Evolutionary conservation across 1,140 invertebrate genomes (phyloP).

Genomic region (Pissodes strobi): DNA sequence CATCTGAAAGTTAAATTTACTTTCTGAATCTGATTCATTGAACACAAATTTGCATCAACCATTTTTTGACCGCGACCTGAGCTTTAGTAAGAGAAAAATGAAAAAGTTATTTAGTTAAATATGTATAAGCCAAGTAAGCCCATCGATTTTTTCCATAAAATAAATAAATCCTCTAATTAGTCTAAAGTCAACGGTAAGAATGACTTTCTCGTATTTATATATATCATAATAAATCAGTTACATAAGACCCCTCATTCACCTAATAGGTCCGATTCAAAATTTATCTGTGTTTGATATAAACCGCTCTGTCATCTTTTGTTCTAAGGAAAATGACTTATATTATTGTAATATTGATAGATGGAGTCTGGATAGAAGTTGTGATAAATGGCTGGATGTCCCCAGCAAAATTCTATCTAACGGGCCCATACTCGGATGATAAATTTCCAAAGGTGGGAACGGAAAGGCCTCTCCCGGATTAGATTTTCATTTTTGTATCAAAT

Average conservation of each 20-base stretch:
- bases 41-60: too few species aligned
- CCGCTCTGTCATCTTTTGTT: slow-evolving; percentile 42
- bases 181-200: too few species aligned
- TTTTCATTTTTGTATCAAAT: slow-evolving; percentile 49
- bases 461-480: slow-evolving; percentile 43
- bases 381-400: slow-evolving; percentile 45
- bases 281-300: slow-evolving; percentile 34
- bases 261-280: slow-evolving; percentile 16
- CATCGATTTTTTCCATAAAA: too few species aligned
- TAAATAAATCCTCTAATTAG: too few species aligned
- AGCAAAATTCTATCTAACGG: slow-evolving; percentile 45
- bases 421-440: slow-evolving; percentile 43
- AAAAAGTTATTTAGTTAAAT: too few species aligned
- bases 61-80: too few species aligned
- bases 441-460: slow-evolving; percentile 45
- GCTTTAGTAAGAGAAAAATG: too few species aligned
- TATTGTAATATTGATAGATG: slow-evolving; percentile 49
- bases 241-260: slow-evolving; percentile 2
- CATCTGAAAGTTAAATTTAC: too few species aligned
- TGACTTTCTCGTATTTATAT: too few species aligned
- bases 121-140: too few species aligned
- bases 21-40: too few species aligned
- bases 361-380: slow-evolving; percentile 44
- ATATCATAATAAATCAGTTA: neutral
- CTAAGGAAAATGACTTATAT: slow-evolving; percentile 45